Base-by-base conservation (phyloP, 23 tunicate species). In the Trididemnum clinides region DNA sequence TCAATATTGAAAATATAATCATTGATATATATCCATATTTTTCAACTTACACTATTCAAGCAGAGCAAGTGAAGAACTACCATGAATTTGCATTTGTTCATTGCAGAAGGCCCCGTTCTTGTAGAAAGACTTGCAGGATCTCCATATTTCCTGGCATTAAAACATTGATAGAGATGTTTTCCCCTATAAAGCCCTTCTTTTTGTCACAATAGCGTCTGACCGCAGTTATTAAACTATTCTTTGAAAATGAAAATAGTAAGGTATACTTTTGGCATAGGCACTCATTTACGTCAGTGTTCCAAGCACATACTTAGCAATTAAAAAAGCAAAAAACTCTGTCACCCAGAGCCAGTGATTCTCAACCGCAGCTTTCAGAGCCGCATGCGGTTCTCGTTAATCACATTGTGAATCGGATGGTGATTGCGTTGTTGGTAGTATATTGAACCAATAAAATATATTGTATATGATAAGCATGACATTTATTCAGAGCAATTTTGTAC, bases 121-220 rank as follows among this genome's bases (percentile, higher is more conserved):
- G 30, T 70, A 70, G 77, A 64, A 39, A 37, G 59, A 75, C 83
- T 50, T 26, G 83, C 58, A 51, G 83, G 83, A 69, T 78, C 59
- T 78, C 83, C 39, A 26, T 70, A 30, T 70, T 70, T 70, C 77
- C 77, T 70, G 77, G 77, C 28, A 70, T 70, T 21, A 27, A 36
- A 70, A 70, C 7, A 70, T 70, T 70, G 77, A 27, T 70, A 70
- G 38, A 70, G 30, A 28, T 70, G 37, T 70, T 70, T n/a, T 70
- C 30, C 22, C 6, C 71, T 37, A 10, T 28, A 26, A 30, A 70
- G 21, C 6, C 3, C 77, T 21, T 70, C 77, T 70, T 70, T 70
- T 70, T 70, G 77, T 70, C 77, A 31, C 77, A 70, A 70, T 36
- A 70, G 39, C 77, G 30, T 31, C 77, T 37, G 30, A 36, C 77